Evolutionary conservation across 2,113 vertebrate genomes (phyloP), one percentile per base, ranked within the genome.

Genomic region (Tonatia bakeri): DNA sequence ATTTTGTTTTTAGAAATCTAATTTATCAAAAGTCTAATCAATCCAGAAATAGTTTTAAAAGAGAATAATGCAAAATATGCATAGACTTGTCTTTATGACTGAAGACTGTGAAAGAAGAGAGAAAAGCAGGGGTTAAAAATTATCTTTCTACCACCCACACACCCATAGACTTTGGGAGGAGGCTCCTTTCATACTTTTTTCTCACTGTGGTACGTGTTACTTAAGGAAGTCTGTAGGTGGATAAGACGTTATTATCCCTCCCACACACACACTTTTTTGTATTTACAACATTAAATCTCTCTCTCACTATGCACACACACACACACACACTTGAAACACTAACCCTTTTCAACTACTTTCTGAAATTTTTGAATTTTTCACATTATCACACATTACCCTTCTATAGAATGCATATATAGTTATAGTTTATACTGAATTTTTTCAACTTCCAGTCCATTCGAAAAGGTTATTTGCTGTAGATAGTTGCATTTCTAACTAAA

Each of bases 231-330:
- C 77, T 13, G 96, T 94, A 77, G 92, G 92, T 84, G 87, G 93
- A 81, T 92, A 94, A 95, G 92, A 96, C 87, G 82, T 93, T 96
- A 96, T 97, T 95, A 96, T 84, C 50, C 88, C 95, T 95, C 96
- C 97, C 26, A 96, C 97, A 72, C 52, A 97, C 36, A 92, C 67
- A 76, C 52, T 64, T 64, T 11, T 94, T 93, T 73, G 70, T 98
- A 97, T 97, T 97, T 97, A 97, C 91, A 84, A 84, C 73, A 89
- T 81, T 91, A 87, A 91, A 76, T 96, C 73, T 95, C 67, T 56
- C 54, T 59, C 20, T 56, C 20, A 56, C 56, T 24, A 59, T 24
- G 26, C 8, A 59, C 56, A 59, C 56, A 61, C 59, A 36, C 77
- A 56, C 64, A 84, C 67, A 56, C 75, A 76, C 72, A 75, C 65